Evolutionary conservation across 2,888 invertebrate species (phyloP).

Genomic region (Drosophila limbata): DNA sequence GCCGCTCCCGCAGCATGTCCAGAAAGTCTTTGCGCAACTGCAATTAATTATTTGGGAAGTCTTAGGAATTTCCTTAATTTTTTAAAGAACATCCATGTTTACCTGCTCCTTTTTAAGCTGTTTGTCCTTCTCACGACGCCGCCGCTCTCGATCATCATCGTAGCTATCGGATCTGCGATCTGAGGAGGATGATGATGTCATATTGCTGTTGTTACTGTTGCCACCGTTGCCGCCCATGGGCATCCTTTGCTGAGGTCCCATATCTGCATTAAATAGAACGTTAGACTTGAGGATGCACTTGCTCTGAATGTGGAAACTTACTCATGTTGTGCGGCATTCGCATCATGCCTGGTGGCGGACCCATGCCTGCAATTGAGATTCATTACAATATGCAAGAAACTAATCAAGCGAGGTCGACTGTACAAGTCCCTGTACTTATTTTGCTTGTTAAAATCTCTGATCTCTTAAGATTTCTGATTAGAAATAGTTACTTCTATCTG

Average conservation of each 20-base stretch:
- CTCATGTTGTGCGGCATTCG: slow-evolving; percentile 62
- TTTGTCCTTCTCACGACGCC: slow-evolving; percentile 85
- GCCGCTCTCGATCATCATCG: slow-evolving; percentile 69
- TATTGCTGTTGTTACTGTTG: slow-evolving; percentile 42
- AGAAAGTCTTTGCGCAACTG: slow-evolving; percentile 96
- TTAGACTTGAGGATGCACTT: neutral
- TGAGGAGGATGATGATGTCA: slow-evolving; percentile 40
- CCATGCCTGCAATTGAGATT: slow-evolving; percentile 66
- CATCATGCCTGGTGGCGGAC: slow-evolving; percentile 79
- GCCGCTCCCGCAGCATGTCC: slow-evolving; percentile 94
- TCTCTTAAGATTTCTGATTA: too few species aligned
- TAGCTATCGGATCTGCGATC: slow-evolving; percentile 60
- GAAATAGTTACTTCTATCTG: too few species aligned
- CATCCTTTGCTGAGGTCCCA: slow-evolving; percentile 79
- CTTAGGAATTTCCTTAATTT: neutral
- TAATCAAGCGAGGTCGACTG: neutral
- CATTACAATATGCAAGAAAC: neutral
- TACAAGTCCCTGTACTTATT: too few species aligned
- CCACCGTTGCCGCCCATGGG: slow-evolving; percentile 46
- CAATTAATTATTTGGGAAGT: neutral
- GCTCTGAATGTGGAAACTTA: slow-evolving; percentile 17
- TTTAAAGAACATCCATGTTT: neutral
- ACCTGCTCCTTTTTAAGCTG: slow-evolving; percentile 86
- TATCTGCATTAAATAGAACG: slow-evolving; percentile 56
- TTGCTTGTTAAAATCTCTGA: too few species aligned